Conservation (phyloP, 2,888 invertebrate genomes). For the Argyresthia goedartella region DNA sequence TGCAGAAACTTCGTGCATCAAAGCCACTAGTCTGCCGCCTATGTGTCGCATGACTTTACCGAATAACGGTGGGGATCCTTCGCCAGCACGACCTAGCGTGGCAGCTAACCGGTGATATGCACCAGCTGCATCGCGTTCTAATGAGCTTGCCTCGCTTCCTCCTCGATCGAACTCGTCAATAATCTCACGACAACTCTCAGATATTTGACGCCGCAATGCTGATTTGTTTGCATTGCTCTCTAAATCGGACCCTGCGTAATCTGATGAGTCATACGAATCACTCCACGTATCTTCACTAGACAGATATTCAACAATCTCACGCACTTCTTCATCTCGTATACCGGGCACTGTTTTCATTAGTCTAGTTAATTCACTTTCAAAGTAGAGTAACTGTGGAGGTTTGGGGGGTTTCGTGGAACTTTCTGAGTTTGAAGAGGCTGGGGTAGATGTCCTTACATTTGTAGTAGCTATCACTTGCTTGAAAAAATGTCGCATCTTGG, state of each 20-base stretch:
- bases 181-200: constrained; percentile 89
- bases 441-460: constrained; percentile 66
- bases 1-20: constrained; percentile 93
- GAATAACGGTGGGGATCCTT: constrained; percentile 84
- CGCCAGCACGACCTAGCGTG: constrained; percentile 81
- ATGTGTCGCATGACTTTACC: constrained; percentile 95
- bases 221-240: constrained; percentile 79
- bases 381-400: constrained; percentile 88
- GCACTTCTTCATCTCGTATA: constrained; percentile 89
- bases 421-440: constrained; percentile 70
- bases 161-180: constrained; percentile 88
- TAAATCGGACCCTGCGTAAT: constrained; percentile 90
- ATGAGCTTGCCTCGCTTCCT: constrained; percentile 71
- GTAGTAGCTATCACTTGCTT: constrained; percentile 87
- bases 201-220: constrained; percentile 85
- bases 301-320: constrained; percentile 92
- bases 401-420: constrained; percentile 77
- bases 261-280: constrained; percentile 93
- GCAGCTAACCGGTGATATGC: constrained; percentile 91
- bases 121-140: constrained; percentile 83
- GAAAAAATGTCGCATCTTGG: constrained; percentile 92
- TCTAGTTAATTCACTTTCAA: constrained; percentile 89
- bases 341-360: constrained; percentile 95
- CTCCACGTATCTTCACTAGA: constrained; percentile 95
- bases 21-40: constrained; percentile 85